Percentiles rank a stretch among this genome's conserved stretches.
Conservation (phyloP, 2,888 invertebrate genomes). For the Ferdinandea cuprea region DNA sequence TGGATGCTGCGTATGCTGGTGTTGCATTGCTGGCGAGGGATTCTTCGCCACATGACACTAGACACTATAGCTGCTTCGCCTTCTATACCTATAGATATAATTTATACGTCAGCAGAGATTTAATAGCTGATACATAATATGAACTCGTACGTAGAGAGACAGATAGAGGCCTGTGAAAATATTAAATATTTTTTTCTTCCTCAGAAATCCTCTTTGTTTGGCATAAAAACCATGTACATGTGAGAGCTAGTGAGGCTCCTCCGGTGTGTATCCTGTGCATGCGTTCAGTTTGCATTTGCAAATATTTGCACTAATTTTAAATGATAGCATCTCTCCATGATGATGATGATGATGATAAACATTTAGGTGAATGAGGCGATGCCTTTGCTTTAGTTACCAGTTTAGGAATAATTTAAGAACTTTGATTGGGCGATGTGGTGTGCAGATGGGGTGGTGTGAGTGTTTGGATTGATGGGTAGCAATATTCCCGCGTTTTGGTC, state of each 20-base stretch:
- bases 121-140: background rate
- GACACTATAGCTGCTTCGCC: slow-evolving; percentile 2
- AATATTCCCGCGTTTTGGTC: no score
- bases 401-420: slow-evolving; percentile 53
- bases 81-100: slow-evolving; percentile 11
- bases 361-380: slow-evolving; percentile 29
- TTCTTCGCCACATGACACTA: slow-evolving; percentile 1
- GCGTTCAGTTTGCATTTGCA: slow-evolving; percentile 50
- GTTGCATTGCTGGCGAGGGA: no score
- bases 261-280: slow-evolving; percentile 24
- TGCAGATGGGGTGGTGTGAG: no score
- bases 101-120: slow-evolving; percentile 43
- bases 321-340: slow-evolving; percentile 26
- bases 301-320: slow-evolving; percentile 61
- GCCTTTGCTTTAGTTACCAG: slow-evolving; percentile 22
- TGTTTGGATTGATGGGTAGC: no score
- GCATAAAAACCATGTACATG: no score
- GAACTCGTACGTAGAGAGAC: no score
- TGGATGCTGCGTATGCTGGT: background rate
- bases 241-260: background rate
- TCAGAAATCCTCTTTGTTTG: no score
- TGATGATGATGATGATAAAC: slow-evolving; percentile 28
- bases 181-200: background rate
- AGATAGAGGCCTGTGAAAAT: background rate
- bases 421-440: slow-evolving; percentile 1